Evolutionary conservation across 64 coral and sea anemone species (phyloP), one percentile per base, ranked within the genome.

Genomic region (Stichodactyla mertensii): DNA sequence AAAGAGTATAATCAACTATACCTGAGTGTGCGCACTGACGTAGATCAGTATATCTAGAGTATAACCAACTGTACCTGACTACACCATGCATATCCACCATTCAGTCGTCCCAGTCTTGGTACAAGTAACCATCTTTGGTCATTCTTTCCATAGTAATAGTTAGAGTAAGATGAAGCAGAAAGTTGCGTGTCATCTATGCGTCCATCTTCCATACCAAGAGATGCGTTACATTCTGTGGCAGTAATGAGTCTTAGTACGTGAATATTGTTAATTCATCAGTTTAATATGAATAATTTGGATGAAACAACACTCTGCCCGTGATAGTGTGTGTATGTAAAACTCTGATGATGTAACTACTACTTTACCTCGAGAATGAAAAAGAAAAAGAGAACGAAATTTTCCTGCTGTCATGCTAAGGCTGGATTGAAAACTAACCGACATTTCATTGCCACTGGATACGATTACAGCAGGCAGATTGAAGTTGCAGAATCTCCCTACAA

Each of bases 291-390:
- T 45, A 45, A 45, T 45, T 45, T 45, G 36, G 36, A 45, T 45
- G 36, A 45, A 45, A 45, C 36, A 45, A 45, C 36, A 45, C 36
- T 45, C 36, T 45, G 1, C 36, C 36, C 36, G 36, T 45, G 36
- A 45, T 45, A 2, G 14, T 9, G 4, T 58, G 56, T 58, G 9
- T 11, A 11, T 5, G 14, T 58, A 9, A 58, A 11, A 58, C 14
- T 9, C 6, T 58, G 56, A 11, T 58, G 56, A 16, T 22, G 0
- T 71, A 22, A 71, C 18, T 71, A 19, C 28, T 71, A 55, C 1
- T 64, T 64, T 88, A 95, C 93, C 93, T 95, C 54, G 71, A 77
- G 94, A 90, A 87, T 96, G 94, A 69, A 89, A 52, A 36, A 89
- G 74, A n/a, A 54, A 96, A 13, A 64, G 15, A 22, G 84, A 91